Evolutionary conservation across 2,797 vertebrate genomes (phyloP), one percentile per base, ranked within the genome.

Genomic region (Tamandua tetradactyla): DNA sequence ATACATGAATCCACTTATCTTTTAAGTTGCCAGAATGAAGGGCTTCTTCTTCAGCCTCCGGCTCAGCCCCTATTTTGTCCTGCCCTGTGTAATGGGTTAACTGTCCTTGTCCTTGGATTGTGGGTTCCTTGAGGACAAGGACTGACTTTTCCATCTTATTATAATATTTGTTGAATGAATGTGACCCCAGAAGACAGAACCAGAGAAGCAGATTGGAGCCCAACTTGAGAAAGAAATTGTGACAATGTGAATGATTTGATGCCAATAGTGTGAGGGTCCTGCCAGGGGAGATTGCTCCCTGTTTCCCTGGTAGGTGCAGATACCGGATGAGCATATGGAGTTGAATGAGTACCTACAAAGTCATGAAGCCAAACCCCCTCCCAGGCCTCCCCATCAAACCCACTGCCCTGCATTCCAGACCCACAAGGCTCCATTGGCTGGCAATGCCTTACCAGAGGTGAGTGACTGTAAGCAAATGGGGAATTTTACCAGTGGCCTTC

Each of bases 201-300:
- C 35, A 78, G 76, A 22, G 35, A 71, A 7, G 69, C 42, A 17
- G 20, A 66, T 44, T 18, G 84, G 71, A 61, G 84, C n/a, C 81
- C 35, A 42, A n/a, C 40, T 68, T 22, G 12, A 95, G 93, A 83
- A 91, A 89, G 30, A 89, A 74, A 35, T 42, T 85, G 1, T 8
- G 59, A 64, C 5, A 23, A 57, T 4, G 3, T 7, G 2, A 90
- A 80, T 2, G 59, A 49, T 72, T 42, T 42, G 69, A 88, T 35
- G 0, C 27, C 44, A 80, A 20, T 5, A 44, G 49, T 90, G 27
- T 40, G 44, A 66, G 40, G 27, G 23, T 86, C 64, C 30, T 75
- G 40, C 82, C 80, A n/a, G 59, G 78, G 62, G 72, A 87, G 57
- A 71, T 22, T 9, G 0, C 78, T 61, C 11, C 69, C 61, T 92